A percentile compares a stretch with the other conserved stretches of the same genome.
phyloP scores from a whole-genome alignment of 1,140 invertebrate species.

The Piezodorus guildinii region DNA sequence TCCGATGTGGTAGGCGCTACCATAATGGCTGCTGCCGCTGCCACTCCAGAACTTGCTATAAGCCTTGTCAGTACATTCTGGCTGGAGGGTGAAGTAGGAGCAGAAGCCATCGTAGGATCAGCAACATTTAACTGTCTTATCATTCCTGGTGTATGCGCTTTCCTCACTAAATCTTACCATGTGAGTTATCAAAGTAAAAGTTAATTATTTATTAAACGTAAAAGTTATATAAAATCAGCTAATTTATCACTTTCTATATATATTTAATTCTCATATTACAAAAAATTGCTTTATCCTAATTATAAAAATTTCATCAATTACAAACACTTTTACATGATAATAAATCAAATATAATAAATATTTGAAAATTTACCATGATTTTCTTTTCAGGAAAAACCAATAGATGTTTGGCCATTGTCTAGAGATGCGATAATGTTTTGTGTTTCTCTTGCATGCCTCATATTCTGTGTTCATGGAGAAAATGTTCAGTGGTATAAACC shows the following conservation, averaged over 20 bases:
- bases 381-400: neutral
- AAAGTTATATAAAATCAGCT: neutral
- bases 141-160: conserved; percentile 7
- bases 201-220: neutral
- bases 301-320: too few relatives aligned
- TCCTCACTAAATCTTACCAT: neutral
- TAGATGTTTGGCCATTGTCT: neutral
- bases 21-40: conserved; percentile 6
- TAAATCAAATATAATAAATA: neutral
- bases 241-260: neutral
- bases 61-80: conserved; percentile 3
- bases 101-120: conserved; percentile 4
- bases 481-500: neutral
- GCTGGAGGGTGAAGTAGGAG: neutral
- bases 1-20: conserved; percentile 2
- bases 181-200: neutral
- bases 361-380: neutral
- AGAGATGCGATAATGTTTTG: neutral
- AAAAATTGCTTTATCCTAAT: neutral
- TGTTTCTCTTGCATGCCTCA: neutral
- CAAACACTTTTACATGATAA: too few relatives aligned
- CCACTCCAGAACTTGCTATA: conserved; percentile 4
- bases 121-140: conserved; percentile 14
- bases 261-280: neutral
- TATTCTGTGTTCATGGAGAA: neutral